phyloP scores from a whole-genome alignment of 2,113 vertebrate species.

The Lepus europaeus region DNA sequence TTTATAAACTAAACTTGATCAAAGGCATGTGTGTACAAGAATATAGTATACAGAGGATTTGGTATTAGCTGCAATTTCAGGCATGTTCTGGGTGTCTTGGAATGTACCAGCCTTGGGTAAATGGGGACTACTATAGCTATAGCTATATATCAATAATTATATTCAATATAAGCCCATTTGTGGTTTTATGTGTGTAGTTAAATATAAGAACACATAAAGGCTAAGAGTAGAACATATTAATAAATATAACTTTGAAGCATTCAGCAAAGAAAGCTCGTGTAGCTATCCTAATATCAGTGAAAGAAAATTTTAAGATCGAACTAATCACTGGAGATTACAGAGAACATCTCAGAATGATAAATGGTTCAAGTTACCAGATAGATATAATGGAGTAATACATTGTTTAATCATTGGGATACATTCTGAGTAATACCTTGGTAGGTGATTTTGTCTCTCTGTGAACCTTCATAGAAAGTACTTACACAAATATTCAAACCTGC shows the following conservation, averaged over 20 bases:
- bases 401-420: background rate
- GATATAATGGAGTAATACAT: background rate
- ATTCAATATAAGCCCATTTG: background rate
- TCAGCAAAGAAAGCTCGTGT: background rate
- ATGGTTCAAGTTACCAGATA: background rate
- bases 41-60: no score
- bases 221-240: background rate
- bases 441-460: background rate
- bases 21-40: no score
- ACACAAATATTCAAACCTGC: background rate
- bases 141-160: background rate
- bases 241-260: background rate
- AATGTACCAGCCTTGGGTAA: background rate
- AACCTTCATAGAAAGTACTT: no score
- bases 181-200: background rate
- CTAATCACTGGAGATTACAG: background rate
- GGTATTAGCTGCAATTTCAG: background rate
- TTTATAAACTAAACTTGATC: no score
- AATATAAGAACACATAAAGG: background rate
- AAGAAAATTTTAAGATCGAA: background rate
- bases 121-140: background rate
- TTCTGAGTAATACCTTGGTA: background rate
- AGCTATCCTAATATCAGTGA: background rate
- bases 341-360: slow-evolving; percentile 1
- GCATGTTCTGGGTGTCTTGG: background rate